Conservation (phyloP, 2,888 invertebrate genomes). For the Metopia argyrocephala region DNA sequence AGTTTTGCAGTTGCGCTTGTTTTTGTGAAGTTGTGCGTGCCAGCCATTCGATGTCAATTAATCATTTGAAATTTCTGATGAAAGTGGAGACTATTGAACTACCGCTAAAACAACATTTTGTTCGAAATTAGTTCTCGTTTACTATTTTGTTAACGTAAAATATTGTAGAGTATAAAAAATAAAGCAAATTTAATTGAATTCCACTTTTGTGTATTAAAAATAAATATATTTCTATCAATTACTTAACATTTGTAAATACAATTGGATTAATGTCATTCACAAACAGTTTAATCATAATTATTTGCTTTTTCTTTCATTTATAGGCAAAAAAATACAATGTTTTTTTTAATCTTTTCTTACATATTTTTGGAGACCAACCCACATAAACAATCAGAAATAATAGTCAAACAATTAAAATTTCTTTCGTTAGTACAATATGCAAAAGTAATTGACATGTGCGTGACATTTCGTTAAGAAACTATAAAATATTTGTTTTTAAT, state of each 20-base stretch:
- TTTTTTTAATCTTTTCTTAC: background rate
- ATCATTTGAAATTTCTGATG: no score
- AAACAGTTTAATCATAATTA: slow-evolving; percentile 33
- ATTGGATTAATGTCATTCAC: slow-evolving; percentile 9
- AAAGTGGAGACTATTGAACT: no score
- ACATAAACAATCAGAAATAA: slow-evolving; percentile 6
- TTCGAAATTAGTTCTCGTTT: no score
- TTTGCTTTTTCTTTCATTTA: slow-evolving; percentile 47
- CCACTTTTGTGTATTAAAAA: no score
- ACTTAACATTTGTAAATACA: background rate
- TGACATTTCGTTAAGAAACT: slow-evolving; percentile 53
- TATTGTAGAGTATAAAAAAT: no score
- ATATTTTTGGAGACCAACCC: slow-evolving; percentile 15
- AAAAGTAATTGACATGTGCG: slow-evolving; percentile 60
- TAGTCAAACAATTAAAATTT: slow-evolving; percentile 47
- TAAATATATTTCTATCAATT: background rate
- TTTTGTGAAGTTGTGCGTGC: no score
- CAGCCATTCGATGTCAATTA: no score
- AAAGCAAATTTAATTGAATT: no score
- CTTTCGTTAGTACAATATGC: slow-evolving; percentile 39
- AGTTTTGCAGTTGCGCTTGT: no score
- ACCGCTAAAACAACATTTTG: no score
- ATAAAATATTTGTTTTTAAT: slow-evolving; percentile 5
- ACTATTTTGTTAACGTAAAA: no score
- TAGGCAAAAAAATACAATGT: background rate